Evolutionary conservation across 2,888 invertebrate species (phyloP).

Genomic region (Cylindroiulus punctatus): DNA sequence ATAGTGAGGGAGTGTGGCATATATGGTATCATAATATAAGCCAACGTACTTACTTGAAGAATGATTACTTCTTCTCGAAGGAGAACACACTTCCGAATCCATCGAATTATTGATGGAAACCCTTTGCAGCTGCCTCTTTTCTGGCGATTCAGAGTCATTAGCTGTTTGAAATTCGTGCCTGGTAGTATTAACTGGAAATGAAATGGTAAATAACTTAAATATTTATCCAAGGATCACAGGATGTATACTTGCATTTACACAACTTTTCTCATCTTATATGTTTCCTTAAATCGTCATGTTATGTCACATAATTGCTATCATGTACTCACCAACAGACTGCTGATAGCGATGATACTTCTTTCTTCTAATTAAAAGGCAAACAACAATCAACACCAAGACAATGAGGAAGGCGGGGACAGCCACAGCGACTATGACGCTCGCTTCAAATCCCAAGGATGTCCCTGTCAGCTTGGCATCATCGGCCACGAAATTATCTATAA

Average conservation of each 20-base stretch:
- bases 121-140: slow-evolving; percentile 52
- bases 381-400: slow-evolving; percentile 35
- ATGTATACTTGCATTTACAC: too few relatives aligned
- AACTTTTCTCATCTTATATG: neutral
- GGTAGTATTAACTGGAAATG: slow-evolving; percentile 29
- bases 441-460: slow-evolving; percentile 51
- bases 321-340: slow-evolving; percentile 51
- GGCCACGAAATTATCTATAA: slow-evolving; percentile 54
- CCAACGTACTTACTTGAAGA: slow-evolving; percentile 49
- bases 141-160: slow-evolving; percentile 45
- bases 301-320: neutral
- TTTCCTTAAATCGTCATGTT: neutral
- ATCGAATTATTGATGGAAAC: slow-evolving; percentile 39
- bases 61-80: slow-evolving; percentile 44
- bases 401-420: slow-evolving; percentile 48
- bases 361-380: slow-evolving; percentile 52
- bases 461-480: slow-evolving; percentile 55
- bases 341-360: slow-evolving; percentile 56
- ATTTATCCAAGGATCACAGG: neutral
- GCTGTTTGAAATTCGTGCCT: slow-evolving; percentile 47
- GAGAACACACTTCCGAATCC: slow-evolving; percentile 51
- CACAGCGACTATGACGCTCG: slow-evolving; percentile 54
- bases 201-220: neutral
- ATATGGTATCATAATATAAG: too few relatives aligned
- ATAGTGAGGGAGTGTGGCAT: too few relatives aligned